Evolutionary conservation across 2,797 vertebrate species (phyloP).

Genomic region (Gallirallus australis): DNA sequence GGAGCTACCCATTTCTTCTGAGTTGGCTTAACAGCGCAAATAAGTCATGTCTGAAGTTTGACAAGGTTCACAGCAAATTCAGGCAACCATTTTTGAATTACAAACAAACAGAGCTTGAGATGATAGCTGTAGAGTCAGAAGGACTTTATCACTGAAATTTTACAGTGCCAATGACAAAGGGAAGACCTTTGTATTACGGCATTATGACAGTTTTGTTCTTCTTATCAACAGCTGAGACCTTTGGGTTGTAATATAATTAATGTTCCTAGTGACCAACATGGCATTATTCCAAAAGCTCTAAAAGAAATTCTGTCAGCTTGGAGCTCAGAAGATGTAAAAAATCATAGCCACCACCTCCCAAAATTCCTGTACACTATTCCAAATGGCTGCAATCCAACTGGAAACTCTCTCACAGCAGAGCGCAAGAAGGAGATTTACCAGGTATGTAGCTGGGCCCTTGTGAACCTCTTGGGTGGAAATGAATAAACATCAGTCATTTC

Average conservation of each 20-base stretch:
- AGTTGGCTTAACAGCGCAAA: neutral
- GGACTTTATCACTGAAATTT: neutral
- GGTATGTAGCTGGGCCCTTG: conserved; percentile 66
- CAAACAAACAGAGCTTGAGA: neutral
- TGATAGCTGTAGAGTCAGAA: neutral
- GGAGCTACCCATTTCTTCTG: neutral
- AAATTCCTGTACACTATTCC: conserved; percentile 91
- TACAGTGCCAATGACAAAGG: neutral
- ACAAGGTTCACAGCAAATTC: neutral
- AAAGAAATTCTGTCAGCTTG: conserved; percentile 84
- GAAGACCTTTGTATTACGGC: neutral
- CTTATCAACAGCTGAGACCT: conserved; percentile 81
- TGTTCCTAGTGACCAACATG: conserved; percentile 86
- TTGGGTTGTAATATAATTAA: conserved; percentile 89
- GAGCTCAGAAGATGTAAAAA: conserved; percentile 80
- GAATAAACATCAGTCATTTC: neutral
- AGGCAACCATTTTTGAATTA: neutral
- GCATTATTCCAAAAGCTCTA: conserved; percentile 86
- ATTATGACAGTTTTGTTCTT: neutral
- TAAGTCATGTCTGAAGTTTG: neutral
- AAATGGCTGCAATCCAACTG: conserved; percentile 91
- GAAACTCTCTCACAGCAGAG: conserved; percentile 86
- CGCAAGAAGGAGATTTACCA: conserved; percentile 89
- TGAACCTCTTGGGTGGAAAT: neutral
- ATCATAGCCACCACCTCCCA: conserved; percentile 70